A percentile compares a stretch with the other conserved stretches of the same genome.
These are phyloP conservation scores for Corydoras sp. DNA, from an alignment of 2,113 vertebrate genomes.

Conservation along the genomic window DNA sequence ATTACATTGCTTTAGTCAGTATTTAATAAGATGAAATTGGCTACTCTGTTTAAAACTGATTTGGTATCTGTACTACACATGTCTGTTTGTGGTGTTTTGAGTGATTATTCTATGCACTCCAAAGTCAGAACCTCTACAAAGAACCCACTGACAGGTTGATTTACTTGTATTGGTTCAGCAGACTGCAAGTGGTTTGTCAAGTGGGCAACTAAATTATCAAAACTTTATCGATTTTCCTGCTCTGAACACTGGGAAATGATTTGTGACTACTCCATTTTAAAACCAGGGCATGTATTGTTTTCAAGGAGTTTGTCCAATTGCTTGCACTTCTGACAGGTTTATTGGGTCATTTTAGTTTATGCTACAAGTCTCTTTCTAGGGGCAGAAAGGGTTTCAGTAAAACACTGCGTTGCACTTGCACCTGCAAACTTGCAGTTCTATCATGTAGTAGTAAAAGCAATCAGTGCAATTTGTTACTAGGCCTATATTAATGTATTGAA, in stretches of 20 bases:
- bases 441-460: too few species aligned
- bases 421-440: not conserved
- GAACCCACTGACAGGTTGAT: conserved; percentile 48
- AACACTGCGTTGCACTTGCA: conserved; percentile 17
- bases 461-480: too few species aligned
- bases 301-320: conserved; percentile 61
- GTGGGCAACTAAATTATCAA: conserved; percentile 48
- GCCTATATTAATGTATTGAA: too few species aligned
- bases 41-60: not conserved
- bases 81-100: conserved; percentile 37
- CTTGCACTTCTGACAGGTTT: conserved; percentile 68
- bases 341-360: conserved; percentile 62
- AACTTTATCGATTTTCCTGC: conserved; percentile 47
- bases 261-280: conserved; percentile 55
- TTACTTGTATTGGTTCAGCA: conserved; percentile 44
- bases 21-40: conserved; percentile 6
- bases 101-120: conserved; percentile 40
- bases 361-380: conserved; percentile 58
- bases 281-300: conserved; percentile 55
- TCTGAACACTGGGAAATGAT: conserved; percentile 54
- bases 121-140: conserved; percentile 38
- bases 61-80: not conserved
- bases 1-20: not conserved
- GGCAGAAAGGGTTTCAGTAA: conserved; percentile 42
- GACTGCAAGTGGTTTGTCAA: conserved; percentile 44